Percentiles rank a stretch among this genome's conserved stretches.
Evolutionary conservation across 2,113 vertebrate species (phyloP).

Genomic region (Eretmochelys imbricata): DNA sequence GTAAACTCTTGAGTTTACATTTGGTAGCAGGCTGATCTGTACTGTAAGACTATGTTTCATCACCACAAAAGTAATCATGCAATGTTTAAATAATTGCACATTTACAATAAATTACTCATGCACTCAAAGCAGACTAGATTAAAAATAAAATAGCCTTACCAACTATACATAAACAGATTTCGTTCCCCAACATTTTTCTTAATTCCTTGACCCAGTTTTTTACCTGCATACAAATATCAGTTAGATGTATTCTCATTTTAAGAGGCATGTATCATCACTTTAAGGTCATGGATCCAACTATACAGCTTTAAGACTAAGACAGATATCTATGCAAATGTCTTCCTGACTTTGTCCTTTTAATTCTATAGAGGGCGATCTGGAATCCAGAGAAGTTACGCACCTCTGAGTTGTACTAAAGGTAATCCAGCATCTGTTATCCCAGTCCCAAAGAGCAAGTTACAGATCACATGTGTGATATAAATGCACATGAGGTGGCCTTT

Average conservation of each 20-base stretch:
- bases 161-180: conserved; percentile 99
- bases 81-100: not conserved
- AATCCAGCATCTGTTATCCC: not conserved
- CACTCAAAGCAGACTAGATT: not conserved
- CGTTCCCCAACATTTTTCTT: conserved; percentile 99
- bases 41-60: not conserved
- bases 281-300: not conserved
- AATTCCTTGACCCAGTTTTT: conserved; percentile 99
- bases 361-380: no score
- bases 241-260: conserved; percentile 6
- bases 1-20: not conserved
- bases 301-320: not conserved
- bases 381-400: no score
- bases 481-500: not conserved
- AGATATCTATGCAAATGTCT: not conserved
- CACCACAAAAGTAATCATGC: not conserved
- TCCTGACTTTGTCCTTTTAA: no score
- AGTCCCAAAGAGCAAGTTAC: not conserved
- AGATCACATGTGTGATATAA: not conserved
- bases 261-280: not conserved
- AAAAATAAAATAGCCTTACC: conserved; percentile 82
- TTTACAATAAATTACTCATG: not conserved
- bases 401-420: not conserved
- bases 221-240: conserved; percentile 83
- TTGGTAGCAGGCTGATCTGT: not conserved